Percentiles rank a stretch among this genome's conserved stretches.
Evolutionary conservation across 1,140 invertebrate genomes (phyloP).

Genomic region (Drosophila rufa): DNA sequence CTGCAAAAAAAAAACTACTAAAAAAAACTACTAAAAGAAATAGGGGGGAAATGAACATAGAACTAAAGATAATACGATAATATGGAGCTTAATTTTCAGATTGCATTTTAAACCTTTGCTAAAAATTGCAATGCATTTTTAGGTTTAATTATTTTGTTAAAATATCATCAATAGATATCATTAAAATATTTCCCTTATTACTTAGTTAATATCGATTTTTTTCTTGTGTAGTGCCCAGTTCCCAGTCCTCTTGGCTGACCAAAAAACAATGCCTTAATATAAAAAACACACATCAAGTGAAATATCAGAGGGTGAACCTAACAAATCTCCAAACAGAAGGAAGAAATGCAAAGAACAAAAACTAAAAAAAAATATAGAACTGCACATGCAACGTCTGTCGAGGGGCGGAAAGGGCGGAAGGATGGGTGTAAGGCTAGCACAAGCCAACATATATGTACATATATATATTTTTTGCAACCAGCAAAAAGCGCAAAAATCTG

Average conservation of each 20-base stretch:
- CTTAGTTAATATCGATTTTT: not conserved
- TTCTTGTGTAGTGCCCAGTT: not conserved
- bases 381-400: conserved; percentile 66
- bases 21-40: too few relatives aligned
- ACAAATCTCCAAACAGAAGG: conserved; percentile 43
- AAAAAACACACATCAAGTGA: conserved; percentile 34
- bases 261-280: conserved; percentile 26
- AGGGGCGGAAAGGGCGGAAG: conserved; percentile 1
- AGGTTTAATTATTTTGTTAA: not conserved
- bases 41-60: too few relatives aligned
- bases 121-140: too few relatives aligned
- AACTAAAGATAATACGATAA: too few relatives aligned
- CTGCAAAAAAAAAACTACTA: not conserved
- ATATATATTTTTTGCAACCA: conserved; percentile 27
- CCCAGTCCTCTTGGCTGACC: conserved; percentile 32
- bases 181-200: not conserved
- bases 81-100: too few relatives aligned
- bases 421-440: conserved; percentile 18
- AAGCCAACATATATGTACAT: conserved; percentile 35
- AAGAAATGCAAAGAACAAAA: conserved; percentile 25
- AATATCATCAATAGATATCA: not conserved
- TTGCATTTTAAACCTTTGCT: too few relatives aligned
- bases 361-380: conserved; percentile 13
- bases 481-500: conserved; percentile 33
- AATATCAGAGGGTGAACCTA: conserved; percentile 32